Evolutionary conservation across 2,113 vertebrate species (phyloP).

Genomic region (Poeciliopsis occidentalis): DNA sequence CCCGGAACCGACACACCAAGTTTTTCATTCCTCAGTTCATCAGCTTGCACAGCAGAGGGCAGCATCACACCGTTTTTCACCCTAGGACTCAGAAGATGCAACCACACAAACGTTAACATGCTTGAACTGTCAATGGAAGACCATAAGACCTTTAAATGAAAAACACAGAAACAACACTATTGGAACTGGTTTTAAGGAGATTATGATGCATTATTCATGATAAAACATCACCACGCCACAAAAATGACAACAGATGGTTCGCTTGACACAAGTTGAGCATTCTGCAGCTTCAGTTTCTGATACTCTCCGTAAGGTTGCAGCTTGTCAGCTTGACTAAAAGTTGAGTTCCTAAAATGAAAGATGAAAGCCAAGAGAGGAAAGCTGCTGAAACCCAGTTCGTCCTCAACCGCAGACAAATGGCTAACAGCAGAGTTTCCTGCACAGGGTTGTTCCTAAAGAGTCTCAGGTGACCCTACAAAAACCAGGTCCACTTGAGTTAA

Average conservation of each 20-base stretch:
- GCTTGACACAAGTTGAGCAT: conserved; percentile 5
- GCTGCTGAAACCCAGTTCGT: background rate
- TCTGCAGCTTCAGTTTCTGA: conserved; percentile 14
- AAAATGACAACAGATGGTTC: conserved; percentile 15
- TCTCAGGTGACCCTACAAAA: conserved; percentile 10
- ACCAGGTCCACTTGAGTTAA: background rate
- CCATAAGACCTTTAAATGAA: conserved; percentile 47
- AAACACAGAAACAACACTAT: conserved; percentile 40
- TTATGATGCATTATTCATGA: conserved; percentile 48
- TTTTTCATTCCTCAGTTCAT: background rate
- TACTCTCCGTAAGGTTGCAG: background rate
- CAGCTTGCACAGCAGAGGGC: conserved; percentile 66
- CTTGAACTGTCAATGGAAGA: conserved; percentile 8
- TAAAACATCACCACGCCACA: conserved; percentile 32
- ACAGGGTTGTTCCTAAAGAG: background rate
- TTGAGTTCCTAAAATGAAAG: background rate
- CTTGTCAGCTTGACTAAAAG: conserved; percentile 12
- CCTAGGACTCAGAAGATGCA: background rate
- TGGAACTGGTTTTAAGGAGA: conserved; percentile 30
- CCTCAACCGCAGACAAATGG: background rate
- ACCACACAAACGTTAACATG: background rate
- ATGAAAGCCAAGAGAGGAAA: background rate
- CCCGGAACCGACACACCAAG: background rate
- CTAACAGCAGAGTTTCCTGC: background rate
- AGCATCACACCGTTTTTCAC: conserved; percentile 46